phyloP scores from a whole-genome alignment of 2,888 invertebrate species.

The Mythimna albipuncta region DNA sequence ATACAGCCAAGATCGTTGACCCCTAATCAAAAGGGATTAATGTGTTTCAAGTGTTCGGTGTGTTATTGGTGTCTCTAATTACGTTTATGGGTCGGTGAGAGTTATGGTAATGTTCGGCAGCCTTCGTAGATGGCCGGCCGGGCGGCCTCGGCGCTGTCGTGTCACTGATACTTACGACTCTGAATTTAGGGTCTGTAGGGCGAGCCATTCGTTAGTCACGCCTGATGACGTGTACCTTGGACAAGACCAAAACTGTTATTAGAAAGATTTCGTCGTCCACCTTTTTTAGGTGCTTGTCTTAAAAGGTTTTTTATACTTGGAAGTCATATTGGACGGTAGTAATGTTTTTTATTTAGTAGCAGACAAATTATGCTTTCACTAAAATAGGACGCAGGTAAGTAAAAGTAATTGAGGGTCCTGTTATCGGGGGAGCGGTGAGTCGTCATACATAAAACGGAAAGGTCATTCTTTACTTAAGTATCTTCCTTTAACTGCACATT shows the following conservation, averaged over 20 bases:
- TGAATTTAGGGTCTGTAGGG: slow-evolving; percentile 90
- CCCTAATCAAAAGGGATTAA: slow-evolving; percentile 86
- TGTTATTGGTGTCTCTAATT: slow-evolving; percentile 88
- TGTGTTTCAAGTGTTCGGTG: slow-evolving; percentile 85
- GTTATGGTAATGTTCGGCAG: slow-evolving; percentile 88
- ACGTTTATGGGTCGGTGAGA: slow-evolving; percentile 85
- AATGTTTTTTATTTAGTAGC: slow-evolving; percentile 61
- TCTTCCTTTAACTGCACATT: slow-evolving; percentile 83
- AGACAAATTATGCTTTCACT: slow-evolving; percentile 58
- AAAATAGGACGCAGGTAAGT: slow-evolving; percentile 48
- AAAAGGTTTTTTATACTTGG: slow-evolving; percentile 79
- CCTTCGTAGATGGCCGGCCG: slow-evolving; percentile 82
- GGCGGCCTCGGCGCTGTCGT: slow-evolving; percentile 77
- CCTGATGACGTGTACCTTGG: slow-evolving; percentile 91
- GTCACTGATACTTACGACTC: slow-evolving; percentile 90
- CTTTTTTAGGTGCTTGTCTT: slow-evolving; percentile 83
- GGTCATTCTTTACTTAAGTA: slow-evolving; percentile 78
- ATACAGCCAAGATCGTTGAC: slow-evolving; percentile 80
- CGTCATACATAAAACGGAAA: slow-evolving; percentile 78
- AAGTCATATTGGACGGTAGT: slow-evolving; percentile 62
- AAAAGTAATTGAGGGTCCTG: slow-evolving; percentile 50
- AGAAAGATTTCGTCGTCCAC: slow-evolving; percentile 84
- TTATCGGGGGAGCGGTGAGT: slow-evolving; percentile 55
- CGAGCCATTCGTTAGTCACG: slow-evolving; percentile 91
- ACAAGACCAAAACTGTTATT: slow-evolving; percentile 91